Evolutionary conservation across 1,140 invertebrate species (phyloP).

Genomic region (Aphelinus atriplicis): DNA sequence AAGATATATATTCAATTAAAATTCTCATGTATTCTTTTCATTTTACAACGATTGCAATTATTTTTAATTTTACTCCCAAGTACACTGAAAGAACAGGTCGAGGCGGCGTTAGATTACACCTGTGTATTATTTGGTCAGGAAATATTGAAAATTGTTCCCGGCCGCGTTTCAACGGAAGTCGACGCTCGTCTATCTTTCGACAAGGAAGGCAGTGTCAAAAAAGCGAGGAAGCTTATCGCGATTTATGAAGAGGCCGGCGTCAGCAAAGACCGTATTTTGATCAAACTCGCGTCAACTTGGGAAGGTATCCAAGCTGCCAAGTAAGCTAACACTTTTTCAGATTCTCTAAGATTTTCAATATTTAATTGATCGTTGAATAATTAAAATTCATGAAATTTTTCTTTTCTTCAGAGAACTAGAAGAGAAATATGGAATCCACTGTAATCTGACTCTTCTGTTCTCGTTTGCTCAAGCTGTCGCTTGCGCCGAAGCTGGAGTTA

Average conservation of each 20-base stretch:
- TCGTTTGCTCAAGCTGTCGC: conserved; percentile 96
- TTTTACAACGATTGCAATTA: not conserved
- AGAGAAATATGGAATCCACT: conserved; percentile 92
- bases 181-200: conserved; percentile 98
- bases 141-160: conserved; percentile 98
- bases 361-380: conserved; percentile 1
- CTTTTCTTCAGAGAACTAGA: conserved; percentile 81
- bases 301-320: conserved; percentile 98
- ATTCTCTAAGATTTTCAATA: not conserved
- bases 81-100: conserved; percentile 75
- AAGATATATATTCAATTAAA: conserved; percentile 49
- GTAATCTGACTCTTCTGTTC: conserved; percentile 97
- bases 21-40: not conserved
- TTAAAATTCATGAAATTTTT: conserved; percentile 33
- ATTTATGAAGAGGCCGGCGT: conserved; percentile 92
- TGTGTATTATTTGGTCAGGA: conserved; percentile 96
- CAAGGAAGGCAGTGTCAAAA: conserved; percentile 88
- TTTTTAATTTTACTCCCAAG: conserved; percentile 56
- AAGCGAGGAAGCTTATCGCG: conserved; percentile 88
- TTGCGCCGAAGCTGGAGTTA: conserved; percentile 97
- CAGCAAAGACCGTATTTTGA: conserved; percentile 91
- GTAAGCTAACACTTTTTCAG: conserved; percentile 65
- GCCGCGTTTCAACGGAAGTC: conserved; percentile 97
- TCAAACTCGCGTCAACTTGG: conserved; percentile 98
- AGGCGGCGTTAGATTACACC: conserved; percentile 89